Evolutionary conservation across 2,888 invertebrate genomes (phyloP).

Genomic region (Apamea anceps): DNA sequence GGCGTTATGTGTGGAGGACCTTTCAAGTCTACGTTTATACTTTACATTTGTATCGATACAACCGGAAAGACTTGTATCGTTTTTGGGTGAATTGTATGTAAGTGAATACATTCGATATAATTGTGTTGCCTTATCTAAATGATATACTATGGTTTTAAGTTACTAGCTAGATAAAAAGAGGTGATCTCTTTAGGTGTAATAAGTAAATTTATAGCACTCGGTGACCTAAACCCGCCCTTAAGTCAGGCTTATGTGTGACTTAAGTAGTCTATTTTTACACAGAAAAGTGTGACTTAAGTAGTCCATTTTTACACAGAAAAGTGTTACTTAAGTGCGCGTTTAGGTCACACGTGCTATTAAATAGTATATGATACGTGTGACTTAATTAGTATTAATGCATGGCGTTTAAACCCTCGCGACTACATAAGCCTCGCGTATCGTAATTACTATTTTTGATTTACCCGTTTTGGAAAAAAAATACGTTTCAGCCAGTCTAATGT

Average conservation of each 20-base stretch:
- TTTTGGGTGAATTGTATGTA: neutral
- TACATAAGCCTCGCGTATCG: too few species aligned
- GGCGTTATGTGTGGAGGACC: slow-evolving; percentile 14
- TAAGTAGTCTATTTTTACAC: too few species aligned
- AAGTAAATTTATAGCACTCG: neutral
- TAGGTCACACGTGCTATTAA: too few species aligned
- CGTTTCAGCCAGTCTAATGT: too few species aligned
- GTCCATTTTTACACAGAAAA: too few species aligned
- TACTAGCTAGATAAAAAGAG: neutral
- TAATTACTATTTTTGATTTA: neutral
- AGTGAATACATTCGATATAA: slow-evolving; percentile 12
- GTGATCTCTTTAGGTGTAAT: neutral
- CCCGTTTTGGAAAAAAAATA: neutral
- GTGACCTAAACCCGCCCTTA: too few species aligned
- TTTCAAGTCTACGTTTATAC: slow-evolving; percentile 13
- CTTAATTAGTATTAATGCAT: too few species aligned
- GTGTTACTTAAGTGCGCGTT: too few species aligned
- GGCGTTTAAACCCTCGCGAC: too few species aligned
- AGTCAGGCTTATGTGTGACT: too few species aligned
- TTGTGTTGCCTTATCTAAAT: slow-evolving; percentile 19
- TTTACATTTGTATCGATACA: slow-evolving; percentile 9
- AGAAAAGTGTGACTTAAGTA: too few species aligned
- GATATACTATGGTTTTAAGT: slow-evolving; percentile 7
- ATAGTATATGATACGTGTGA: too few species aligned
- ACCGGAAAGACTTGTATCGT: neutral